Evolutionary conservation across 1,140 invertebrate genomes (phyloP).

Genomic region (Drosophila parabipectinata): DNA sequence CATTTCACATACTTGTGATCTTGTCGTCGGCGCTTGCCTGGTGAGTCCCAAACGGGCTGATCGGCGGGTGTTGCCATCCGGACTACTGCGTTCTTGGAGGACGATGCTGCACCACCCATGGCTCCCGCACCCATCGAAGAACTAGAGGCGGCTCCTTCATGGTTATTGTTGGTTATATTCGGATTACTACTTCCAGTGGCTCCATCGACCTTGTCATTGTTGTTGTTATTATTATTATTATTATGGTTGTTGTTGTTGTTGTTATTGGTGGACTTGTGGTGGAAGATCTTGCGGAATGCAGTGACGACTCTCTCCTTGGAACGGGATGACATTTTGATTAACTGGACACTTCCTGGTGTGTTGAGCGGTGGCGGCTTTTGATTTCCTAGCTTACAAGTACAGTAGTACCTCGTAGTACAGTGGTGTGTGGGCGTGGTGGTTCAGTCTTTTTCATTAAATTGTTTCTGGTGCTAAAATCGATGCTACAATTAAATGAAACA

Average conservation of each 20-base stretch:
- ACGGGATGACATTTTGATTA: slow-evolving; percentile 87
- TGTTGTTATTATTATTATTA: slow-evolving; percentile 83
- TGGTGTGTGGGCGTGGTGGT: slow-evolving; percentile 23
- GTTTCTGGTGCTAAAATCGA: slow-evolving; percentile 26
- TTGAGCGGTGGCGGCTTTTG: slow-evolving; percentile 54
- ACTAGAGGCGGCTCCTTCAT: slow-evolving; percentile 58
- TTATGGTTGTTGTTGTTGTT: slow-evolving; percentile 77
- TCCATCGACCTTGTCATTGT: slow-evolving; percentile 86
- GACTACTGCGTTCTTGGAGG: slow-evolving; percentile 59
- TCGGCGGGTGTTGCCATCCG: slow-evolving; percentile 58
- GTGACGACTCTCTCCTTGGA: slow-evolving; percentile 90
- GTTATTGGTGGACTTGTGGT: slow-evolving; percentile 86
- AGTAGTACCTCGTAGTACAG: slow-evolving; percentile 5
- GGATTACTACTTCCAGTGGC: slow-evolving; percentile 40
- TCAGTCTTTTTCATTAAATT: slow-evolving; percentile 60
- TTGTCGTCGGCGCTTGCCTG: slow-evolving; percentile 73
- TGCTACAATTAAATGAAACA: slow-evolving; percentile 7
- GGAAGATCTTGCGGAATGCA: slow-evolving; percentile 90
- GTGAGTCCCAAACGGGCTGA: slow-evolving; percentile 68
- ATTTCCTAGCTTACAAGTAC: slow-evolving; percentile 41
- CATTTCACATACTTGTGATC: slow-evolving; percentile 64
- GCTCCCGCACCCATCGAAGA: slow-evolving; percentile 1
- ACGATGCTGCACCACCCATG: slow-evolving; percentile 13
- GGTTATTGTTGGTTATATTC: slow-evolving; percentile 36
- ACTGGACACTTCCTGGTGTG: not conserved